Evolutionary conservation across 2,888 invertebrate genomes (phyloP), one percentile per base, ranked within the genome.

Genomic region (Willowsia nigromaculata): DNA sequence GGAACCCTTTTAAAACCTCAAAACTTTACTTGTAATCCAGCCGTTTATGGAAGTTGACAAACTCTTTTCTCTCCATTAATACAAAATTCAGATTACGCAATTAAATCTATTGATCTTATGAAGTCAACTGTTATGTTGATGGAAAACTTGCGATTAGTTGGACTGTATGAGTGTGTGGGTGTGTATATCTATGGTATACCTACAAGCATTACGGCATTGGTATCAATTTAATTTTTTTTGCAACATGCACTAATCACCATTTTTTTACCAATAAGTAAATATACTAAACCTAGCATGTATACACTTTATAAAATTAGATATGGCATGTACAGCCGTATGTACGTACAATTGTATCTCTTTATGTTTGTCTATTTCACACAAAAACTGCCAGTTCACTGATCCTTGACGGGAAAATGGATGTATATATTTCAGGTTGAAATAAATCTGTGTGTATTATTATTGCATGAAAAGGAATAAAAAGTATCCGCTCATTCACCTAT

Each of bases 321-420:
- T 15, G 9, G 15, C 47, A 47, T 47, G 7, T 27, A 62, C n/a
- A n/a, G n/a, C n/a, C 27, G 27, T 59, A 2, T 18, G 18, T 59
- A 22, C 18, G 59, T 59, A 25, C 25, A 11, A 4, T 59, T 11
- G 5, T 27, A 27, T 43, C 65, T 65, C 37, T 68, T 37, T 47
- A 15, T 50, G 4, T 74, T 50, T 78, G 37, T 15, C 37, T 37
- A 53, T 50, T 50, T 53, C 18, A 27, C 50, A 43, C 78, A 56
- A 81, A 74, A 59, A 87, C 59, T 85, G 76, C 82, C 81, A 65
- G 87, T 82, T 87, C 87, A 87, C 81, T 87, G 87, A 87, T 87
- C 87, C 87, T 87, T 87, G 87, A 87, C 81, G 56, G 71, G 80
- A 80, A 81, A 59, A 83, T 68, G 37, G 22, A 59, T 53, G 9